A percentile compares a stretch with the other conserved stretches of the same genome.
Evolutionary conservation across 2,797 vertebrate species (phyloP).

Genomic region (Diceros bicornis): DNA sequence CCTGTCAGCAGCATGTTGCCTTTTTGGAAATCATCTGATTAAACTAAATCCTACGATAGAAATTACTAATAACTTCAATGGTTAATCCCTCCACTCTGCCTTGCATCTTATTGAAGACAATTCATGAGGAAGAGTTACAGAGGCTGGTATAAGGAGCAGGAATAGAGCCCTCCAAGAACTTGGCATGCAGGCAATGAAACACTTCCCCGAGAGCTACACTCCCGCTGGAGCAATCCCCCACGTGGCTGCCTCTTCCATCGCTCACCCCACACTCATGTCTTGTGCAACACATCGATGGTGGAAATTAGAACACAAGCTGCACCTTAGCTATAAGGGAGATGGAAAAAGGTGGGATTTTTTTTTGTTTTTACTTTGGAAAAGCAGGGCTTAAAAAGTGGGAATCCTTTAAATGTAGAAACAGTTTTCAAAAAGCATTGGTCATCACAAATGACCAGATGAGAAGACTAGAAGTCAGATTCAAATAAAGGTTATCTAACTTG

Average conservation of each 20-base stretch:
- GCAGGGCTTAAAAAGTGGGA: background rate
- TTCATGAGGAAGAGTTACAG: background rate
- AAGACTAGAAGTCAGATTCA: background rate
- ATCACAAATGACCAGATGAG: background rate
- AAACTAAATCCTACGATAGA: background rate
- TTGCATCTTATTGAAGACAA: background rate
- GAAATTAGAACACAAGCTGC: background rate
- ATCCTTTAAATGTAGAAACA: background rate
- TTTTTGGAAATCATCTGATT: background rate
- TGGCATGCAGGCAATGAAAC: no score
- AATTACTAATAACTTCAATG: background rate
- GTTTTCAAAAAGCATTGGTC: background rate
- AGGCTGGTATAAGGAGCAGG: no score
- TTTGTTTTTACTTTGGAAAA: background rate
- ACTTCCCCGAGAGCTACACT: rapidly evolving
- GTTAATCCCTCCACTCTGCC: no score
- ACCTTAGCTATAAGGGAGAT: background rate
- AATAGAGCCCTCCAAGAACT: background rate
- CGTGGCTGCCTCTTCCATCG: background rate
- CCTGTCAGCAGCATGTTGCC: no score
- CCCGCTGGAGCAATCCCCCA: rapidly evolving
- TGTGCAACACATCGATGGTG: background rate
- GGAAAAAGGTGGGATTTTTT: background rate
- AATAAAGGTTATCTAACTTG: background rate
- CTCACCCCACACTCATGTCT: background rate